Percentiles rank a stretch among this genome's conserved stretches.
Evolutionary conservation across 2,797 vertebrate species (phyloP).

Genomic region (Acestrorhynchus altus): DNA sequence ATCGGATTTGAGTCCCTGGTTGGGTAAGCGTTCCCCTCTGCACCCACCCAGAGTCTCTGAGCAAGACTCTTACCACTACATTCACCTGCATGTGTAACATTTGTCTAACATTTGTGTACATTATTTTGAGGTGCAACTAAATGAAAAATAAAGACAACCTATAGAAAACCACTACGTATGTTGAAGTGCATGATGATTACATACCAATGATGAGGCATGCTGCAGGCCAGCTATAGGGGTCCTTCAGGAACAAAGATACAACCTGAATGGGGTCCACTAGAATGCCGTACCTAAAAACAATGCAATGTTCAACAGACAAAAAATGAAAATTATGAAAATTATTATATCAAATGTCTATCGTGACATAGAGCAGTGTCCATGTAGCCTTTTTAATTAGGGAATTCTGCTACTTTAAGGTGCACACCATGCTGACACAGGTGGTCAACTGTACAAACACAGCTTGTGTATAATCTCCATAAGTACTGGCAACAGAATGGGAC

Average conservation of each 20-base stretch:
- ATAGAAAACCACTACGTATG: not conserved
- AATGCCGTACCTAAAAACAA: constrained; percentile 83
- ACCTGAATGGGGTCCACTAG: constrained; percentile 92
- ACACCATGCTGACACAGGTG: not conserved
- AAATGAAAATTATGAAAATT: not conserved
- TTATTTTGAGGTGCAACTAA: not conserved
- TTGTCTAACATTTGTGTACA: too few relatives aligned
- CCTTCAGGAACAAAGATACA: constrained; percentile 87
- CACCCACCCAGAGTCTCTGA: too few relatives aligned
- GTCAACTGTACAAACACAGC: not conserved
- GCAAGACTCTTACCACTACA: too few relatives aligned
- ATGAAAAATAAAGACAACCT: not conserved
- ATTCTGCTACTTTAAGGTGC: not conserved
- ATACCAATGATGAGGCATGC: constrained; percentile 88
- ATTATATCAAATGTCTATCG: too few relatives aligned
- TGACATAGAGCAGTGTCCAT: too few relatives aligned
- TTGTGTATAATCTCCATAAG: not conserved
- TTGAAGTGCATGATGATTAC: constrained; percentile 55
- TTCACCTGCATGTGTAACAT: too few relatives aligned
- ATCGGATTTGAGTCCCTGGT: too few relatives aligned
- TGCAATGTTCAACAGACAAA: not conserved
- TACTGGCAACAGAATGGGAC: not conserved
- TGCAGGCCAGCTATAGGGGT: constrained; percentile 92
- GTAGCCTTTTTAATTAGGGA: not conserved
- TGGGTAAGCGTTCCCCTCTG: too few relatives aligned